phyloP scores from a whole-genome alignment of 1,140 invertebrate species.

The Caenorhabditis inopinata region DNA sequence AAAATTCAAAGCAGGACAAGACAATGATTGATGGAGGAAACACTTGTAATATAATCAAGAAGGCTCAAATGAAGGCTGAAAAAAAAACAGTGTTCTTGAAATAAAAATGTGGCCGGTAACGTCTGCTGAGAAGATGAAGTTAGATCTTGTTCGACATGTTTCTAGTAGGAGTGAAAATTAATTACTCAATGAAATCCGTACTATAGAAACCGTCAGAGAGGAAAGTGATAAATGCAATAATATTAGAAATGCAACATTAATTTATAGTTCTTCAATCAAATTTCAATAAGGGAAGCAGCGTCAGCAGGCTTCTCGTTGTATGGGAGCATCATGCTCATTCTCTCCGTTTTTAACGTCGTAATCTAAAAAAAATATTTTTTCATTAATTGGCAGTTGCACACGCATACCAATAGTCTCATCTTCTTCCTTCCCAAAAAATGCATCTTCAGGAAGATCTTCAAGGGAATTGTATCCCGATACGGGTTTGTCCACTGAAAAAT shows the following conservation, averaged over 20 bases:
- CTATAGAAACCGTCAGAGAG: neutral
- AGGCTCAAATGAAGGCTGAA: neutral
- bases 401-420: constrained; percentile 1
- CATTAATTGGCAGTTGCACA: too few species aligned
- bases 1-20: neutral
- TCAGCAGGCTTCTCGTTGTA: neutral
- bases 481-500: constrained; percentile 2
- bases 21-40: neutral
- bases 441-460: constrained; percentile 43
- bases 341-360: neutral
- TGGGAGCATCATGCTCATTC: neutral
- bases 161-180: neutral
- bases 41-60: neutral
- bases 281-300: neutral
- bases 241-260: neutral
- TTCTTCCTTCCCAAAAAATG: constrained; percentile 30
- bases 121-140: neutral
- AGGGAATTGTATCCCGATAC: constrained; percentile 42
- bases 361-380: neutral
- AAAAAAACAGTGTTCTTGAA: too few species aligned
- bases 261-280: neutral
- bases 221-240: neutral
- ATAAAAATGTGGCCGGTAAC: neutral
- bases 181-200: neutral
- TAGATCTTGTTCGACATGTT: neutral